These are phyloP conservation scores for Enteromius paludinosus DNA, from an alignment of 2,797 vertebrate species.

Conservation along the genomic window DNA sequence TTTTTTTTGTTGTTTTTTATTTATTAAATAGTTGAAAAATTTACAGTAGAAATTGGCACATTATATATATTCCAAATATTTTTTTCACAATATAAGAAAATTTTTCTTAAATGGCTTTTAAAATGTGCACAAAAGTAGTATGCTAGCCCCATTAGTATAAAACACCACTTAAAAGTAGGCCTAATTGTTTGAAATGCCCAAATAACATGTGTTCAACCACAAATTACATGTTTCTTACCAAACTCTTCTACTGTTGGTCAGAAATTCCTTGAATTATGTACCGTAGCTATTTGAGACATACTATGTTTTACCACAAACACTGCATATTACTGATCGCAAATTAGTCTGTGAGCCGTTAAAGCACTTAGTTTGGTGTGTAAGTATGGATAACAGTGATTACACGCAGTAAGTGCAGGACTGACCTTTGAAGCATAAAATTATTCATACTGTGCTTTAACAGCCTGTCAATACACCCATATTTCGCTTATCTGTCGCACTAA, in stretches of 20 bases:
- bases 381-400: constrained; percentile 7
- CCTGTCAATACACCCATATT: neutral
- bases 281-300: neutral
- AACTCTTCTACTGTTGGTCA: neutral
- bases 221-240: constrained; percentile 8
- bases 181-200: constrained; percentile 20
- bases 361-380: neutral
- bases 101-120: neutral
- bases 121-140: neutral
- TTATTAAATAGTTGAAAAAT: neutral
- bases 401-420: neutral
- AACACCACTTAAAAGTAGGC: neutral
- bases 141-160: neutral
- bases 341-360: neutral
- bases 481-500: constrained; percentile 31
- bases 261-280: neutral
- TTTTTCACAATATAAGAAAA: neutral
- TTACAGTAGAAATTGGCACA: neutral
- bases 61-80: neutral
- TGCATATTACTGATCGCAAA: neutral
- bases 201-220: neutral
- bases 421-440: constrained; percentile 28
- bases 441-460: constrained; percentile 15
- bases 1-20: neutral
- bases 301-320: constrained; percentile 11